phyloP scores from a whole-genome alignment of 1,140 invertebrate species.

The Drosophila subobscura region DNA sequence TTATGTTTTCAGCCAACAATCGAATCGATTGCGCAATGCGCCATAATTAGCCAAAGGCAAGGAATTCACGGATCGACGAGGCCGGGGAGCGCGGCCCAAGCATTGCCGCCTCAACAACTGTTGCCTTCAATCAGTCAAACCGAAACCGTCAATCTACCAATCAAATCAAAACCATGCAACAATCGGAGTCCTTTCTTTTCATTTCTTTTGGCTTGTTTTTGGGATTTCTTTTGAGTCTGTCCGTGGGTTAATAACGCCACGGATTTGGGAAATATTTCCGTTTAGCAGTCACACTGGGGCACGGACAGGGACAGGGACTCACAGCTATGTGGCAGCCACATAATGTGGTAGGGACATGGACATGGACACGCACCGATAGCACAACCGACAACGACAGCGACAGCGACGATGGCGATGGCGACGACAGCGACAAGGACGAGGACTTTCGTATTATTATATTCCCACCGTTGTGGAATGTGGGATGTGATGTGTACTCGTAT shows the following conservation, averaged over 20 bases:
- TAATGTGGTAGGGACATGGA: conserved; percentile 12
- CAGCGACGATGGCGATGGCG: conserved; percentile 31
- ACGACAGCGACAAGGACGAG: conserved; percentile 30
- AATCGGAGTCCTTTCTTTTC: conserved; percentile 10
- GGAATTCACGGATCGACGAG: conserved; percentile 13
- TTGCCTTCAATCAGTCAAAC: conserved; percentile 1
- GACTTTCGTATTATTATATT: conserved; percentile 74
- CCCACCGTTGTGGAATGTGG: conserved; percentile 44
- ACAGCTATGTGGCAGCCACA: not conserved
- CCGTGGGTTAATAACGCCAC: conserved; percentile 38
- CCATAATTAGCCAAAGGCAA: conserved; percentile 58
- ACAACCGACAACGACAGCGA: conserved; percentile 30
- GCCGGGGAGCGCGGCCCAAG: not conserved
- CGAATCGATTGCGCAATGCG: conserved; percentile 71
- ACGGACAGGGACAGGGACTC: not conserved
- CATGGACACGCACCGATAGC: conserved; percentile 36
- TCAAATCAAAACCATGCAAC: conserved; percentile 38
- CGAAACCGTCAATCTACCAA: conserved; percentile 17
- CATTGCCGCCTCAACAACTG: too few relatives aligned
- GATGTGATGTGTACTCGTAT: not conserved
- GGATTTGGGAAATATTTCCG: conserved; percentile 73
- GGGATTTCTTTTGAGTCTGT: conserved; percentile 43
- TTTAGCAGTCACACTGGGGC: conserved; percentile 48
- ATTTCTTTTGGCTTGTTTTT: not conserved
- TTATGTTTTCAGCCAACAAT: conserved; percentile 18